Evolutionary conservation across 2,888 invertebrate species (phyloP), one percentile per base, ranked within the genome.

Genomic region (Epistrophella euchroma): DNA sequence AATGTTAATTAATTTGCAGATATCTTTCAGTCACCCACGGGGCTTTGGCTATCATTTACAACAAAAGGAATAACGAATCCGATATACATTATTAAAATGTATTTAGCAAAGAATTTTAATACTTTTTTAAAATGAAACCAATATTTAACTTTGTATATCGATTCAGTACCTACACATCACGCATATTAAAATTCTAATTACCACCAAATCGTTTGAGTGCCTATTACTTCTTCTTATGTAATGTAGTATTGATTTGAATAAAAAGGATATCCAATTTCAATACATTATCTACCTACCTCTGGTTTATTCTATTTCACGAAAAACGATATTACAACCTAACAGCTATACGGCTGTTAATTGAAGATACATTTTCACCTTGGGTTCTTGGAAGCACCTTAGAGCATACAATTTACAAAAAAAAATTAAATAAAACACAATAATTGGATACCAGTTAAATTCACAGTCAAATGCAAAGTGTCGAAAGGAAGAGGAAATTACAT

Each of bases 391-490:
- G 6, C 13, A 4, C 4, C 10, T 15, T 1, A 25, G 62, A 4
- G 17, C 35, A 40, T 58, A 52, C 58, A 5, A n/a, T 32, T 43
- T 28, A 17, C 22, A 37, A 13, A 37, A 13, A 68, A 68, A 52
- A 22, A 43, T 5, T 17, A 43, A 43, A 28, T n/a, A 62, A 56
- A 17, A 32, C 1, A 32, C 37, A 28, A 74, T 75, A 81, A 81
- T 75, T 81, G 60, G 71, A 75, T 64, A 37, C 55, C 55, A 75
- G 55, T 81, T 62, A 47, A 70, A 62, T 52, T 62, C 70, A 71
- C 40, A 71, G 28, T 45, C 68, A 40, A 37, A 43, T 37, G 58
- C 28, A 47, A 37, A 64, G 15, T 32, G 28, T 17, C 2, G 17
- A 45, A 28, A 45, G 45, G 60, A 35, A 43, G 11, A 55, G 52